phyloP scores from a whole-genome alignment of 2,113 vertebrate genomes.

The Odontesthes bonariensis region DNA sequence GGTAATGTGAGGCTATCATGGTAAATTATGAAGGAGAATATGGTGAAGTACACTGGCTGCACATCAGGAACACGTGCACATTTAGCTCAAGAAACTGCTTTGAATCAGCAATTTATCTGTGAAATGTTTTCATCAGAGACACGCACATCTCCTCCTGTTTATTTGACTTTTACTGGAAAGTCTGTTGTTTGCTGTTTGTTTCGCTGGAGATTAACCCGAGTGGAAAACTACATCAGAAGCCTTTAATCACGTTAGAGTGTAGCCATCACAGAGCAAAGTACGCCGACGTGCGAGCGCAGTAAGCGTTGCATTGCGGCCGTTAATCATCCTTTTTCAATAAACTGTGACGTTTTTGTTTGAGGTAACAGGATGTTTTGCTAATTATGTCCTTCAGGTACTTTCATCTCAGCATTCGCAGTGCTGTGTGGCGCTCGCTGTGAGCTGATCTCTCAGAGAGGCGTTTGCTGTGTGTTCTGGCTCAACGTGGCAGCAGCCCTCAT shows the following conservation, averaged over 20 bases:
- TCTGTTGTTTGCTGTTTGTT: slow-evolving; percentile 1
- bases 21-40: neutral
- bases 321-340: neutral
- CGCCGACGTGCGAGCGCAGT: neutral
- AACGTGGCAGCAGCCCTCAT: slow-evolving; percentile 96
- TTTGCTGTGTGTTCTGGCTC: slow-evolving; percentile 98
- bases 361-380: neutral
- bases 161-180: neutral
- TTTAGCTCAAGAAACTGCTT: neutral
- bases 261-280: neutral
- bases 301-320: neutral
- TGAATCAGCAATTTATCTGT: neutral
- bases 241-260: neutral
- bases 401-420: slow-evolving; percentile 95
- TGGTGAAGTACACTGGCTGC: neutral
- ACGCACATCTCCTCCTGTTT: neutral
- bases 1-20: neutral
- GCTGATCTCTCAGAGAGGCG: slow-evolving; percentile 88
- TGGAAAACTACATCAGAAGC: slow-evolving; percentile 4
- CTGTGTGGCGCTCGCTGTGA: slow-evolving; percentile 95
- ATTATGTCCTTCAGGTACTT: slow-evolving; percentile 84
- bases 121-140: slow-evolving; percentile 4
- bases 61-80: neutral
- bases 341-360: neutral
- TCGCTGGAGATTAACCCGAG: slow-evolving; percentile 22